phyloP scores from a whole-genome alignment of 2,113 vertebrate species.

The Thamnaconus septentrionalis region DNA sequence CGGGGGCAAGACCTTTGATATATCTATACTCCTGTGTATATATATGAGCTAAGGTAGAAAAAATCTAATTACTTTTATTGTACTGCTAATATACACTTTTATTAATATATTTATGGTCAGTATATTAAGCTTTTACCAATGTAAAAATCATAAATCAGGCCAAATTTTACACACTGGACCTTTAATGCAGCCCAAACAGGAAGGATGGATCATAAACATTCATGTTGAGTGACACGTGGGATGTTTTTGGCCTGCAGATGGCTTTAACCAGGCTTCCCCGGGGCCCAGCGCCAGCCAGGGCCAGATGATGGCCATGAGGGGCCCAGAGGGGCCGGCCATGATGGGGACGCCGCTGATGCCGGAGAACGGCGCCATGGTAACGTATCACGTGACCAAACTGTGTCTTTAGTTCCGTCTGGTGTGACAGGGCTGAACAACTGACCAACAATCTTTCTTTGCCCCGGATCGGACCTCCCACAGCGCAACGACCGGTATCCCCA shows the following conservation, averaged over 20 bases:
- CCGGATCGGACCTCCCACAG: slow-evolving; percentile 82
- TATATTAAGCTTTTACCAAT: too few relatives aligned
- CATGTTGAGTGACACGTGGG: slow-evolving; percentile 35
- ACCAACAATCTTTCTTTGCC: slow-evolving; percentile 91
- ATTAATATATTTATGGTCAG: too few relatives aligned
- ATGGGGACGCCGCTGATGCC: slow-evolving; percentile 90
- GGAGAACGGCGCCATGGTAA: slow-evolving; percentile 98
- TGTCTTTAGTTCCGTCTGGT: not conserved
- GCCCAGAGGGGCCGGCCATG: slow-evolving; percentile 89
- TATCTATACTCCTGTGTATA: too few relatives aligned
- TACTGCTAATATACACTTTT: too few relatives aligned
- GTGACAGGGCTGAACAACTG: slow-evolving; percentile 26
- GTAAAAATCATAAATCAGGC: too few relatives aligned
- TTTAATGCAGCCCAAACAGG: too few relatives aligned
- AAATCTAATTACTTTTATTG: too few relatives aligned
- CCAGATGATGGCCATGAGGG: slow-evolving; percentile 96
- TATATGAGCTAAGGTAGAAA: too few relatives aligned
- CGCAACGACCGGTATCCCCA: slow-evolving; percentile 89
- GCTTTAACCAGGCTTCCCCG: slow-evolving; percentile 90
- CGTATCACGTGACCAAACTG: slow-evolving; percentile 71
- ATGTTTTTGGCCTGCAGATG: slow-evolving; percentile 93
- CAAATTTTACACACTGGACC: too few relatives aligned
- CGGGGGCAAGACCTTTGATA: too few relatives aligned
- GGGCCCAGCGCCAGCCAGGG: slow-evolving; percentile 89
- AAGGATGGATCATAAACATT: too few relatives aligned